Base-by-base conservation (phyloP, 2,113 vertebrate genomes). In the Vireo altiloquus region DNA sequence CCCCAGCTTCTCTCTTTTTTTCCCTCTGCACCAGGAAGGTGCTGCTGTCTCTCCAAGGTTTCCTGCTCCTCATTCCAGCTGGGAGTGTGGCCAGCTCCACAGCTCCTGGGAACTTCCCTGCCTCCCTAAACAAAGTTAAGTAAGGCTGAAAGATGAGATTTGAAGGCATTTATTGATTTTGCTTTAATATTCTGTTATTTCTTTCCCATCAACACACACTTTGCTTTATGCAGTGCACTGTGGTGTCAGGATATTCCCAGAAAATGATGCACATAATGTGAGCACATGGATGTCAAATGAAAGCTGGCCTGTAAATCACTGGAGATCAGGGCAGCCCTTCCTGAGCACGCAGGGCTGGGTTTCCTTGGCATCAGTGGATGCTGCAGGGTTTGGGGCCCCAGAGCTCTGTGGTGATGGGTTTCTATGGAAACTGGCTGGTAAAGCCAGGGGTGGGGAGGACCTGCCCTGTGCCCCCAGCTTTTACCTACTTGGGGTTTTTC, bases 141-240 rank as follows among this genome's bases (percentile, higher is more conserved):
- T 35, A n/a, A 50, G 53, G 53, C 85, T 90, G 82, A 76, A 53
- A 61, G 81, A 63, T 83, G 80, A 40, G 81, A 49, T 82, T 53
- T 78, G 75, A 78, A 66, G 85, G 50, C 56, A 30, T 61, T 78
- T 77, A 89, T 89, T 71, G 88, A 95, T 83, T 92, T 92, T 70
- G 30, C 68, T 77, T 70, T 89, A 84, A 89, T 78, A 54, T 59
- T 57, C 83, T 66, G 35, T 60, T 89, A 53, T 93, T 93, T 75
- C 92, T 91, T 78, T 84, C 61, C 89, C 76, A 81, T 78, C 80
- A 63, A 28, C 25, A 2, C 31, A 4, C 39, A 12, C 28, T 85
- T 75, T 82, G 15, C 82, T 90, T 77, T 61, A 47, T 61, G 42
- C 44, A 39, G 35, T 3, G 35, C 11, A 0, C 60, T 10, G 49